Conservation (phyloP, 2,888 invertebrate genomes). For the Caradrina clavipalpis region DNA sequence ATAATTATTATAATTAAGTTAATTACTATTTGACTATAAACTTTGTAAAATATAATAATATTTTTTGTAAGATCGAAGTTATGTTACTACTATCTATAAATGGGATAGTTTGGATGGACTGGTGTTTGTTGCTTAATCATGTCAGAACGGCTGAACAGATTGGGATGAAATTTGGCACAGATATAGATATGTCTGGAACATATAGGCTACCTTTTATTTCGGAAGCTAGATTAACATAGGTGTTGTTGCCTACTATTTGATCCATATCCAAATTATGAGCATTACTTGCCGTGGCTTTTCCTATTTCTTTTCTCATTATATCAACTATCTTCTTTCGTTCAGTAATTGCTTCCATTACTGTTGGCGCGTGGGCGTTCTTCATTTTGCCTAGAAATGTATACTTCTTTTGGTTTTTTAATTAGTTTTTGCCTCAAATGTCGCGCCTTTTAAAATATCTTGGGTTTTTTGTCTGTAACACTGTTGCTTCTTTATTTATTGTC, state of each 20-base stretch:
- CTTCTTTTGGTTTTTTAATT: constrained; percentile 58
- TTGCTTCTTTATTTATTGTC: constrained; percentile 32
- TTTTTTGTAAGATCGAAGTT: not conserved
- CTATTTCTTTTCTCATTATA: constrained; percentile 8
- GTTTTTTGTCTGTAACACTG: constrained; percentile 3
- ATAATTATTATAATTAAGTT: constrained; percentile 25
- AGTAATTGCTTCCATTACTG: constrained; percentile 60
- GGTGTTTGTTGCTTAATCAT: no score
- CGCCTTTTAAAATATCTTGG: constrained; percentile 31
- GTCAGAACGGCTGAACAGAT: no score
- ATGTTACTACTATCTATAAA: no score
- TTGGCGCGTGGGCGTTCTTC: constrained; percentile 27
- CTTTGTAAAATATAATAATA: not conserved
- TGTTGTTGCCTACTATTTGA: not conserved
- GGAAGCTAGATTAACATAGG: not conserved
- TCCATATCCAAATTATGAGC: not conserved
- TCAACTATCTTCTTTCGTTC: constrained; percentile 17
- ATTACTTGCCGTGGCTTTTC: not conserved
- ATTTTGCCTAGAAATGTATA: constrained; percentile 43
- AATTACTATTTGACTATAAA: constrained; percentile 2
- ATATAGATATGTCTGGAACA: no score
- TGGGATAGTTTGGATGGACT: no score
- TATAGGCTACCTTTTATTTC: no score
- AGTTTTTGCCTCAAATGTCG: constrained; percentile 30
- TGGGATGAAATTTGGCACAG: no score